Evolutionary conservation across 2,113 vertebrate genomes (phyloP).

Genomic region (Sminthopsis crassicaudata): DNA sequence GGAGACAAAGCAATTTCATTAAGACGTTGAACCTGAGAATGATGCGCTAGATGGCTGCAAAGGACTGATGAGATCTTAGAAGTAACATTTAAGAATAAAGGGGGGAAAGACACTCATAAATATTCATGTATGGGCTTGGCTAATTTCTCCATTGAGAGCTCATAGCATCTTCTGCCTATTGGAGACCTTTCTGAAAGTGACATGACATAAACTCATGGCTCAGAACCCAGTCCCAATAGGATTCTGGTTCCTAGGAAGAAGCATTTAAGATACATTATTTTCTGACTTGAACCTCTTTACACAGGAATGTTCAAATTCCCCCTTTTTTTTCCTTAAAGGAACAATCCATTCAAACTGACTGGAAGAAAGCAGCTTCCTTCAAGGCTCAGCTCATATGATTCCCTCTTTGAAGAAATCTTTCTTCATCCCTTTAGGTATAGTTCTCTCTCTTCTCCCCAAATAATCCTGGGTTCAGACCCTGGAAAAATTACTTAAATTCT

Average conservation of each 20-base stretch:
- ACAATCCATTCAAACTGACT: not conserved
- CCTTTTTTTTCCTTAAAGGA: not conserved
- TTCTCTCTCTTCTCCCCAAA: not conserved
- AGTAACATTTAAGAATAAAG: not conserved
- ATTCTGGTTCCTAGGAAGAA: not conserved
- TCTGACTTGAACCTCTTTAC: not conserved
- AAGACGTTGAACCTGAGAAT: not conserved
- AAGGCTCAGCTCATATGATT: not conserved
- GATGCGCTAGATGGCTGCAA: not conserved
- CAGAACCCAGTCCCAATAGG: not conserved
- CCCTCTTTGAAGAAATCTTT: not conserved
- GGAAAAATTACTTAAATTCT: not conserved
- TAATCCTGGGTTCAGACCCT: not conserved
- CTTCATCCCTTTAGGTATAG: not conserved
- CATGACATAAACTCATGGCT: not conserved
- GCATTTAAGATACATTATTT: not conserved
- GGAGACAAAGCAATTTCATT: not conserved
- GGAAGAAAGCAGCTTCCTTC: not conserved
- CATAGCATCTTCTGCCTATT: not conserved
- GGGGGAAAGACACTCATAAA: not conserved
- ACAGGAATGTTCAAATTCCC: not conserved
- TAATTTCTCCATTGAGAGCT: not conserved
- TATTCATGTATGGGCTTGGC: not conserved
- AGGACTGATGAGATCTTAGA: not conserved
- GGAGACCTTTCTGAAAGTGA: not conserved